A percentile compares a stretch with the other conserved stretches of the same genome.
Conservation (phyloP, 2,888 invertebrate genomes). For the Drosophila rubida region DNA sequence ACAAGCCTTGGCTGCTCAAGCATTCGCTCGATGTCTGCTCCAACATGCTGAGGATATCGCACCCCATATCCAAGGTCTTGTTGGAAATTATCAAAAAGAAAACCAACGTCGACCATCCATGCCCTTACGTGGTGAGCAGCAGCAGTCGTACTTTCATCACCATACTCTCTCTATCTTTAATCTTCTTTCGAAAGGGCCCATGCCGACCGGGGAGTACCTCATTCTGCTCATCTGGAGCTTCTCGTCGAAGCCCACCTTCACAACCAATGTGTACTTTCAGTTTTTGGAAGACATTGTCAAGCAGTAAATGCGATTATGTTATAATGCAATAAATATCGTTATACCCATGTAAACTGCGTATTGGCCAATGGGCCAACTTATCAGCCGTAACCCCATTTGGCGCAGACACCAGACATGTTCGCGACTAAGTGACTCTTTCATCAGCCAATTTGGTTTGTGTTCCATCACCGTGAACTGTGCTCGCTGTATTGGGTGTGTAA, state of each 20-base stretch:
- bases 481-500: not conserved
- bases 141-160: not conserved
- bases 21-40: not conserved
- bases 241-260: not conserved
- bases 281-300: not conserved
- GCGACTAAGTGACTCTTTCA: slow-evolving; percentile 55
- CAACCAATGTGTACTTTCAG: not conserved
- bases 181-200: not conserved
- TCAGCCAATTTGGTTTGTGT: slow-evolving; percentile 59
- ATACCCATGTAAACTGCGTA: slow-evolving; percentile 58
- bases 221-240: not conserved
- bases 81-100: not conserved
- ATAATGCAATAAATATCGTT: too few species aligned
- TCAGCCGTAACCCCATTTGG: slow-evolving; percentile 51
- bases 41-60: not conserved
- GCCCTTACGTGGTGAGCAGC: not conserved
- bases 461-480: slow-evolving; percentile 1
- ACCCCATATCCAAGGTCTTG: not conserved
- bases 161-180: not conserved
- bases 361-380: slow-evolving; percentile 42
- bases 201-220: not conserved
- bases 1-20: not conserved
- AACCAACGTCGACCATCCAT: not conserved
- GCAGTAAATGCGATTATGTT: too few species aligned
- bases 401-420: slow-evolving; percentile 35